Evolutionary conservation across 2,113 vertebrate species (phyloP).

Genomic region (Ptilonorhynchus violaceus): DNA sequence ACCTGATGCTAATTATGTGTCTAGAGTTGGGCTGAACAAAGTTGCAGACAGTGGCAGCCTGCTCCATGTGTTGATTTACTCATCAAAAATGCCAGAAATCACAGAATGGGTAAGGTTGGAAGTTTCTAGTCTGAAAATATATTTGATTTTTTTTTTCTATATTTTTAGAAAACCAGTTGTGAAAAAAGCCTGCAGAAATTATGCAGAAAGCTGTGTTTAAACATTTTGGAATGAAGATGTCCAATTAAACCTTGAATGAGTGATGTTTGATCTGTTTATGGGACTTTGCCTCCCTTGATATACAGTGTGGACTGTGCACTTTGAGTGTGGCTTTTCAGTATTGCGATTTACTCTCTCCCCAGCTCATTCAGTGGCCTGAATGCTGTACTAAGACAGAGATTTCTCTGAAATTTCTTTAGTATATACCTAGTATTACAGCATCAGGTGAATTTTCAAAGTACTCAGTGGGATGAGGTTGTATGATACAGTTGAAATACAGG

Average conservation of each 20-base stretch:
- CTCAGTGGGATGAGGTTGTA: not conserved
- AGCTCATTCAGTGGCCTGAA: not conserved
- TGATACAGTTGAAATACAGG: not conserved
- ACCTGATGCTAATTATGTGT: not conserved
- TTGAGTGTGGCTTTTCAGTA: not conserved
- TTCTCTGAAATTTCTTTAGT: not conserved
- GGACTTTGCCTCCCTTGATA: not conserved
- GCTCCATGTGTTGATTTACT: not conserved
- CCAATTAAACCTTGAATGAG: not conserved
- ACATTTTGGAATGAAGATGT: not conserved
- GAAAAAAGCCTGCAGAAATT: not conserved
- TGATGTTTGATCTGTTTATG: not conserved
- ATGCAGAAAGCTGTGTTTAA: not conserved
- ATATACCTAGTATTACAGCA: not conserved
- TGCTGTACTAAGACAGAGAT: not conserved
- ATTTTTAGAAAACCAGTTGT: not conserved
- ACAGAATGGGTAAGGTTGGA: not conserved
- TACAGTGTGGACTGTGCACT: not conserved
- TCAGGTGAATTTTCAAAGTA: not conserved
- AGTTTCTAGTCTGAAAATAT: not conserved
- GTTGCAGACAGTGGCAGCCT: not conserved
- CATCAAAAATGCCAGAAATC: not conserved
- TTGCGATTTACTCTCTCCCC: fast-evolving
- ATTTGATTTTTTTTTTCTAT: not conserved
- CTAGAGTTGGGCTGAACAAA: not conserved